phyloP scores from a whole-genome alignment of 2,888 invertebrate species.

The Gymnosoma rotundatum region DNA sequence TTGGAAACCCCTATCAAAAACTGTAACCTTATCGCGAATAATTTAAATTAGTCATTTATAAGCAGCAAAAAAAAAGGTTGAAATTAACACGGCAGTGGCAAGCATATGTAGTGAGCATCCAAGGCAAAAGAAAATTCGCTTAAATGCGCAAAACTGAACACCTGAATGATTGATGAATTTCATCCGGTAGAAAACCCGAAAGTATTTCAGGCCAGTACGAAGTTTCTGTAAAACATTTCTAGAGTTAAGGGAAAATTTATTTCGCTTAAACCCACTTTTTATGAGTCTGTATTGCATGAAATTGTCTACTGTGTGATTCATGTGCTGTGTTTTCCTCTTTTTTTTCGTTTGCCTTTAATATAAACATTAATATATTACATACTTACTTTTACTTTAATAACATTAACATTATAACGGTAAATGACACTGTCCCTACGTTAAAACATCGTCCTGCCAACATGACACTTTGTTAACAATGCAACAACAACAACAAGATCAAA shows the following conservation, averaged over 20 bases:
- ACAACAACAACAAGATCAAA: constrained; percentile 9
- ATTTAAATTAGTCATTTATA: no score
- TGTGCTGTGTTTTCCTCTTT: background rate
- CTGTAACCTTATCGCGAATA: no score
- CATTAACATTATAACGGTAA: constrained; percentile 43
- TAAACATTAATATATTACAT: constrained; percentile 28
- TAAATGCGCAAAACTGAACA: no score
- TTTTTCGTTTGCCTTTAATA: constrained; percentile 3
- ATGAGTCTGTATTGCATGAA: background rate
- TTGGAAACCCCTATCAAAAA: no score
- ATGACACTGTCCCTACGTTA: constrained; percentile 54
- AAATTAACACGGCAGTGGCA: no score
- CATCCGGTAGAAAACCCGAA: no score
- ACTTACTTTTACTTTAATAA: constrained; percentile 39
- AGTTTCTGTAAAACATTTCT: no score
- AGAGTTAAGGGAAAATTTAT: background rate
- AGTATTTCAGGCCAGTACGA: no score
- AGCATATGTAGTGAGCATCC: no score
- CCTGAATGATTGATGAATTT: no score
- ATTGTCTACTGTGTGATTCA: background rate
- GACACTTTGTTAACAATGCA: constrained; percentile 58
- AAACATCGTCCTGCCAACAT: constrained; percentile 65
- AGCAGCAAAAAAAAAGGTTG: no score
- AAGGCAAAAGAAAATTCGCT: no score
- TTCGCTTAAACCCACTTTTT: background rate